Base-by-base conservation (phyloP, 1,140 invertebrate species). In the Aethina tumida region DNA sequence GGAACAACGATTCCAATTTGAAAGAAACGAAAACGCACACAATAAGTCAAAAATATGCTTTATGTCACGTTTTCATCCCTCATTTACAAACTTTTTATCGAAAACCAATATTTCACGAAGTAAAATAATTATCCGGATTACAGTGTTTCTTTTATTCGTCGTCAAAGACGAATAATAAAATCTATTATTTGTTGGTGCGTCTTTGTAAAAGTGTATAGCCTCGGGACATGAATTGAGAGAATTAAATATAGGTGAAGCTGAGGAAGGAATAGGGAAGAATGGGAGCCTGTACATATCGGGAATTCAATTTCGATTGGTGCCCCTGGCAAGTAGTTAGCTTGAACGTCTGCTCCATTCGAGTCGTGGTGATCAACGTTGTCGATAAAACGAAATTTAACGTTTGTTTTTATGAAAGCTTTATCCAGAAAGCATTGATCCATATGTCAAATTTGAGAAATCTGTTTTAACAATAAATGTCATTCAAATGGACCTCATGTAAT, bases 241-340 rank as follows among this genome's bases (percentile, higher is more conserved):
- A 45, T 45, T 45, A 45, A 45, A 45, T 45, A 41, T 45, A 45
- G 43, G 43, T 45, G 43, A 41, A 25, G 38, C 37, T 39, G 24
- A 45, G 43, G 34, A 45, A 45, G 43, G 38, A 45, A 45, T 30
- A 31, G 35, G 38, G 28, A 41, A 28, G 34, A 41, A 41, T 37
- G 37, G 28, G 18, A 45, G 43, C 38, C 34, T 31, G 34, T 45
- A 45, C 38, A 45, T 41, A 45, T 45, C 39, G 43, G 27, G 43
- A 45, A 45, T 45, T 45, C 43, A 45, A 45, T 45, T 45, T 45
- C 43, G 43, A 45, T 45, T 29, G 33, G 38, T 41, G 43, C 43
- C 43, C 38, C 22, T 29, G 43, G 43, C 43, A 34, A 45, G 43
- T 35, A 34, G 43, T 41, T 45, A 45, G 38, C 43, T 32, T 29